A percentile compares a stretch with the other conserved stretches of the same genome.
These are phyloP conservation scores for Bryconaethiops microstoma DNA, from an alignment of 2,797 vertebrate species.

Conservation along the genomic window DNA sequence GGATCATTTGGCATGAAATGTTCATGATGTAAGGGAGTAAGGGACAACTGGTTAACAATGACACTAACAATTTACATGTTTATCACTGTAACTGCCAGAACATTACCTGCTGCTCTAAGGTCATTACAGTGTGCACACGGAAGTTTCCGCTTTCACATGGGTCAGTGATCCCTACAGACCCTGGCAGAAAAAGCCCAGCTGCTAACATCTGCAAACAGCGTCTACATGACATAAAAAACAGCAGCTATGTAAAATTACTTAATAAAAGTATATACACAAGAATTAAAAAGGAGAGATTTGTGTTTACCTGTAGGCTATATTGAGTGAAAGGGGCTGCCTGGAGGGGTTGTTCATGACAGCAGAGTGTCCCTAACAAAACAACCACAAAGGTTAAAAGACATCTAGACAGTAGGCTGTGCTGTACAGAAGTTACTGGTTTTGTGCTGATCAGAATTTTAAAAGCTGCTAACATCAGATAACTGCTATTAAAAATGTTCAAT, in stretches of 20 bases:
- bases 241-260: background rate
- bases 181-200: conserved; percentile 92
- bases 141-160: conserved; percentile 97
- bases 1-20: background rate
- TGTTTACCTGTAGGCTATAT: conserved; percentile 89
- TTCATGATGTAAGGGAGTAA: background rate
- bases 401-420: too few species aligned
- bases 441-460: background rate
- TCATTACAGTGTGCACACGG: conserved; percentile 97
- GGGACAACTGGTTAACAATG: background rate
- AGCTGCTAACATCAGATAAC: background rate
- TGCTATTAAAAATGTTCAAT: too few species aligned
- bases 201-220: conserved; percentile 98
- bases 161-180: conserved; percentile 95
- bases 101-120: conserved; percentile 92
- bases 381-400: background rate
- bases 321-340: conserved; percentile 92
- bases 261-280: background rate
- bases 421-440: background rate
- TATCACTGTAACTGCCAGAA: background rate
- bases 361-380: conserved; percentile 85
- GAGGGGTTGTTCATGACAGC: conserved; percentile 98
- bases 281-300: background rate
- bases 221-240: conserved; percentile 65
- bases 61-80: background rate